Evolutionary conservation across 1,140 invertebrate species (phyloP).

Genomic region (Laupala kohalensis): DNA sequence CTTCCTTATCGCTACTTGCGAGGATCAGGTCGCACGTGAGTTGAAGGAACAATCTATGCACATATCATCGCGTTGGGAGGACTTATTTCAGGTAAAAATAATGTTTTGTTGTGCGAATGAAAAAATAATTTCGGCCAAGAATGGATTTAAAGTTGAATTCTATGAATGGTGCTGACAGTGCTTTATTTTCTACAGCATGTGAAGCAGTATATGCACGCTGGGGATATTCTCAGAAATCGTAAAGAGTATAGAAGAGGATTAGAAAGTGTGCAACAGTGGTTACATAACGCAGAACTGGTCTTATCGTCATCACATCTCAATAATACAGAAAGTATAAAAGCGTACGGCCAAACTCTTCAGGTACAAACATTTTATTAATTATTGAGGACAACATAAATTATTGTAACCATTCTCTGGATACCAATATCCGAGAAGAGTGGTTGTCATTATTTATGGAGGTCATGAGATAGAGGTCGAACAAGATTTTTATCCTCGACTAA

Average conservation of each 20-base stretch:
- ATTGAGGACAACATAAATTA: neutral
- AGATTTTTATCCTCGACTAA: too few species aligned
- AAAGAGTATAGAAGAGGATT: constrained; percentile 68
- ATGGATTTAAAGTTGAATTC: too few species aligned
- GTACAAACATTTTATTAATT: too few species aligned
- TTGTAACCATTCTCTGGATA: neutral
- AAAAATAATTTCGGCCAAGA: too few species aligned
- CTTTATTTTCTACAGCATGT: constrained; percentile 43
- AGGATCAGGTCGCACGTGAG: constrained; percentile 60
- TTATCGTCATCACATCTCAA: constrained; percentile 53
- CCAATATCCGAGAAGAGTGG: too few species aligned
- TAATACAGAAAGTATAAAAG: constrained; percentile 60
- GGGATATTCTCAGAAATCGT: constrained; percentile 67
- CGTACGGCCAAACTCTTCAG: constrained; percentile 66
- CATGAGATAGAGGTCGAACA: too few species aligned
- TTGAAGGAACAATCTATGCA: constrained; percentile 58
- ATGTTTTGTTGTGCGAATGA: too few species aligned
- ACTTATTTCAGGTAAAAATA: constrained; percentile 49
- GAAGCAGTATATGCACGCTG: constrained; percentile 75
- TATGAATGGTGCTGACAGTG: too few species aligned
- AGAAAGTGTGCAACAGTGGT: constrained; percentile 62
- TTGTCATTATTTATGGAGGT: too few species aligned
- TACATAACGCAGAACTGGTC: constrained; percentile 57
- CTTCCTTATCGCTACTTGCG: constrained; percentile 76
- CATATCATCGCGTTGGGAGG: constrained; percentile 66